These are phyloP conservation scores for Benitochromis conjunctus DNA, from an alignment of 2,113 vertebrate species.

Conservation along the genomic window DNA sequence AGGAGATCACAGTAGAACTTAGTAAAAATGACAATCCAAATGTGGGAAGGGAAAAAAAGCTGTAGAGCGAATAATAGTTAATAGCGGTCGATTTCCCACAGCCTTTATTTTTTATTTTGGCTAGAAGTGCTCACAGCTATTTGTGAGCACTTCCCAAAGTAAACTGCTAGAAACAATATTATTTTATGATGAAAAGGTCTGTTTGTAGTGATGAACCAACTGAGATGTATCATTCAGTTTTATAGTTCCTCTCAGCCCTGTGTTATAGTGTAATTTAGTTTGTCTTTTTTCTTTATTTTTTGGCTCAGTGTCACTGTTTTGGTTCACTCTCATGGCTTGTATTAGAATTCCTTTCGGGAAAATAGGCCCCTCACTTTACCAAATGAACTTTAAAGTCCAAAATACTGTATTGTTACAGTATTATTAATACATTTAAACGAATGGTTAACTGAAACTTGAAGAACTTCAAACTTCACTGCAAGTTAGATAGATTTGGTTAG, in stretches of 20 bases:
- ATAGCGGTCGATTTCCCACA: neutral
- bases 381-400: too few relatives aligned
- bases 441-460: neutral
- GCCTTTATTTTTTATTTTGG: neutral
- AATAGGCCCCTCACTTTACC: too few relatives aligned
- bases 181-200: neutral
- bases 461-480: too few relatives aligned
- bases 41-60: neutral
- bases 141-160: neutral
- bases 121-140: neutral
- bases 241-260: neutral
- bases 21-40: neutral
- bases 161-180: neutral
- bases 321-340: too few relatives aligned
- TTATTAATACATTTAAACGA: neutral
- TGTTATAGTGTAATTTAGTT: neutral
- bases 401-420: neutral
- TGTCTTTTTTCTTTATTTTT: neutral
- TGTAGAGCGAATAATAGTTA: neutral
- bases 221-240: neutral
- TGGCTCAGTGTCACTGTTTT: neutral
- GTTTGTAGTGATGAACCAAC: neutral
- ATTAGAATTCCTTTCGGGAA: too few relatives aligned
- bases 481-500: neutral
- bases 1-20: neutral